Conservation (phyloP, 2,888 invertebrate species). For the Mantis religiosa region DNA sequence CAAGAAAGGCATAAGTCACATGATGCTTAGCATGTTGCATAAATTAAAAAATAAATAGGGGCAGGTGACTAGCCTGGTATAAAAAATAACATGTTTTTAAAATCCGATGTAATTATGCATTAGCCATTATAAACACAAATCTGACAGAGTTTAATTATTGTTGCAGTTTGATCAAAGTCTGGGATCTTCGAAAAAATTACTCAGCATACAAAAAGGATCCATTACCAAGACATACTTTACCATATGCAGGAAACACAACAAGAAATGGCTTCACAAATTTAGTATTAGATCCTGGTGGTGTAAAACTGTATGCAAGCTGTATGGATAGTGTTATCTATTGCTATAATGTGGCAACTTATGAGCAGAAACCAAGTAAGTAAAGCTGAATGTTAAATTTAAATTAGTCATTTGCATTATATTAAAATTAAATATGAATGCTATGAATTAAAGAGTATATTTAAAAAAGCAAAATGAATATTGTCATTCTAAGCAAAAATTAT, state of each 20-base stretch:
- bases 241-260: constrained; percentile 68
- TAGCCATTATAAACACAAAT: background rate
- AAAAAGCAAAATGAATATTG: background rate
- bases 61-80: too few species aligned
- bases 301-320: constrained; percentile 77
- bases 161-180: constrained; percentile 67
- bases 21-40: too few species aligned
- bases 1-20: too few species aligned
- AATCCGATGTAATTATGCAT: background rate
- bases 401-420: too few species aligned
- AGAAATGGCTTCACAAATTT: constrained; percentile 75
- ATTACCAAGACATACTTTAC: constrained; percentile 65
- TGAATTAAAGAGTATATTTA: background rate
- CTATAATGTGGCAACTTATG: constrained; percentile 71
- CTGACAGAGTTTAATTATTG: background rate
- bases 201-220: constrained; percentile 63
- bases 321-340: constrained; percentile 83
- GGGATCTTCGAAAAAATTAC: constrained; percentile 84
- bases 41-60: too few species aligned
- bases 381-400: constrained; percentile 30
- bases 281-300: constrained; percentile 63
- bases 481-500: background rate
- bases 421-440: background rate
- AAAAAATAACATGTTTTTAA: background rate
- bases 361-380: constrained; percentile 59